Evolutionary conservation across 2,888 invertebrate species (phyloP), one percentile per base, ranked within the genome.

Genomic region (Drosophila emarginata): DNA sequence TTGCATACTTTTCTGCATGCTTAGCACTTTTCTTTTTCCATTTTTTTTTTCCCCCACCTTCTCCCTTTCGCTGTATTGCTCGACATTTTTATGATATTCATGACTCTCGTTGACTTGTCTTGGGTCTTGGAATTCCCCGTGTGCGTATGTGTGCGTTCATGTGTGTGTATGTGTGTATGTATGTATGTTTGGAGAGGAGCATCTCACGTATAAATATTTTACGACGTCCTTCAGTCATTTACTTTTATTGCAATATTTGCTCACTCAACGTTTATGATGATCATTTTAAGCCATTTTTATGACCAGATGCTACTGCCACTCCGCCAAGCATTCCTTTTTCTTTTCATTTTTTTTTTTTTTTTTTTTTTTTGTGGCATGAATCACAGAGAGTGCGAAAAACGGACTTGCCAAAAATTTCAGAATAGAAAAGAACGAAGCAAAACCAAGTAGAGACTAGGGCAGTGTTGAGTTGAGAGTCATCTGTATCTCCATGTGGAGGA

Each of bases 271-370:
- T 91, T 91, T 91, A 91, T 90, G 90, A 90, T 91, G 91, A 91
- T 91, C 90, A 91, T 91, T 91, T 91, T 89, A 91, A 90, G 91
- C 89, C 90, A 89, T 90, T 91, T 91, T 91, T 91, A 91, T 91
- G 91, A 80, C 77, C 84, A 83, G 74, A 77, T 80, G 79, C 74
- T 76, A 67, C 79, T 69, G 37, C 28, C 51, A 72, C 66, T 72
- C 59, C 62, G 56, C 45, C 14, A 11, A 21, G 45, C 45, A 45
- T 45, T 45, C 45, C 32, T 11, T 9, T 32, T 45, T 11, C 45
- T 45, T 45, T 21, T 18, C 40, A 23, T 23, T 32, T 32, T 21
- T 21, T 14, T 23, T n/a, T 32, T 7, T 37, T 4, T 45, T 11
- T 21, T n/a, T 26, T 40, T 58, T 54, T 76, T 74, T 86, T 88